Evolutionary conservation across 2,113 vertebrate species (phyloP).

Genomic region (Meles meles): DNA sequence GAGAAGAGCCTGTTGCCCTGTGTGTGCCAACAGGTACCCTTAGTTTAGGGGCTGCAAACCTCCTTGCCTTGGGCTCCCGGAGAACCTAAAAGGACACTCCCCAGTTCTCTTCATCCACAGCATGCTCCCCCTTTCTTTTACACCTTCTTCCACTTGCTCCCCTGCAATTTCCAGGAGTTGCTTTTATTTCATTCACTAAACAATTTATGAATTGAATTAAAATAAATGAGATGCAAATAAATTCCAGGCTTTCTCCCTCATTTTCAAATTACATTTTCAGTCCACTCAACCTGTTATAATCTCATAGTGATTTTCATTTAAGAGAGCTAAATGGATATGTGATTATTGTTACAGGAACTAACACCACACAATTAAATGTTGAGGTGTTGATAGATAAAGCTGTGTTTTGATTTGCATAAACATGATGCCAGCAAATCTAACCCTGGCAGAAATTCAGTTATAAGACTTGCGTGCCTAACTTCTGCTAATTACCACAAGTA

Average conservation of each 20-base stretch:
- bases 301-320: constrained; percentile 89
- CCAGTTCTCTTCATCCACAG: rapidly evolving
- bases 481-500: constrained; percentile 84
- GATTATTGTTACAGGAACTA: constrained; percentile 89
- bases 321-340: constrained; percentile 88
- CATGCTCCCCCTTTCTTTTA: rapidly evolving
- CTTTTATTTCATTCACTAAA: constrained; percentile 76
- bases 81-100: not conserved
- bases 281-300: constrained; percentile 90
- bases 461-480: constrained; percentile 80
- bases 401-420: constrained; percentile 88
- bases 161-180: not conserved
- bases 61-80: not conserved
- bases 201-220: constrained; percentile 79
- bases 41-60: not conserved
- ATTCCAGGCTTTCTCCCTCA: constrained; percentile 83
- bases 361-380: constrained; percentile 89
- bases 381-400: constrained; percentile 89
- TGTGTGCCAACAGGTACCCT: not conserved
- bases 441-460: constrained; percentile 83
- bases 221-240: constrained; percentile 88
- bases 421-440: constrained; percentile 82
- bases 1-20: not conserved
- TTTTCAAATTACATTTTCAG: constrained; percentile 89
- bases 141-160: constrained; percentile 48